These are phyloP conservation scores for Microcebus tavaratra DNA, from an alignment of 2,113 vertebrate species.

Conservation along the genomic window DNA sequence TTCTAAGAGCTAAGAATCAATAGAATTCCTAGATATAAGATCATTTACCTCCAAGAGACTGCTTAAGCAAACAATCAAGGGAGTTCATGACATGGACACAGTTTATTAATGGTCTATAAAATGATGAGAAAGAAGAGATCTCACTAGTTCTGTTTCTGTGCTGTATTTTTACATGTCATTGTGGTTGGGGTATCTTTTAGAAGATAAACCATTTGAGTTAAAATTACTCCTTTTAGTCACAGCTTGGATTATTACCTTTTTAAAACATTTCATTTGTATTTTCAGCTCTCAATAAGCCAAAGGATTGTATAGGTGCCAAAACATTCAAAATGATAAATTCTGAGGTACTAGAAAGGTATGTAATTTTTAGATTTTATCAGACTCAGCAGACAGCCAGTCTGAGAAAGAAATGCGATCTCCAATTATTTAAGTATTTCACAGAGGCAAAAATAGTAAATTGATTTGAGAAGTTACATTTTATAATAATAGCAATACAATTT, in stretches of 20 bases:
- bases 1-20: background rate
- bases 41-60: background rate
- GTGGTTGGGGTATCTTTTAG: background rate
- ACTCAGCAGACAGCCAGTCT: background rate
- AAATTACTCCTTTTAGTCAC: background rate
- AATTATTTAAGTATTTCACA: slow-evolving; percentile 42
- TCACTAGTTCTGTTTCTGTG: background rate
- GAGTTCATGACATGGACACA: background rate
- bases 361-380: slow-evolving; percentile 59
- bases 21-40: background rate
- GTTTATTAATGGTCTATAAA: background rate
- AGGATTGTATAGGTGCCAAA: background rate
- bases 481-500: slow-evolving; percentile 6
- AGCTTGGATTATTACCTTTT: background rate
- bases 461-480: slow-evolving; percentile 41
- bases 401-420: slow-evolving; percentile 21
- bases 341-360: background rate
- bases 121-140: background rate
- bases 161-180: background rate
- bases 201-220: background rate
- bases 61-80: background rate
- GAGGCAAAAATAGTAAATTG: slow-evolving; percentile 42
- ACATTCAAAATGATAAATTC: slow-evolving; percentile 34
- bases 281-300: background rate
- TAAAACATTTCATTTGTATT: slow-evolving; percentile 39